Conservation (phyloP, 2,113 vertebrate species). For the Onychostoma macrolepis region DNA sequence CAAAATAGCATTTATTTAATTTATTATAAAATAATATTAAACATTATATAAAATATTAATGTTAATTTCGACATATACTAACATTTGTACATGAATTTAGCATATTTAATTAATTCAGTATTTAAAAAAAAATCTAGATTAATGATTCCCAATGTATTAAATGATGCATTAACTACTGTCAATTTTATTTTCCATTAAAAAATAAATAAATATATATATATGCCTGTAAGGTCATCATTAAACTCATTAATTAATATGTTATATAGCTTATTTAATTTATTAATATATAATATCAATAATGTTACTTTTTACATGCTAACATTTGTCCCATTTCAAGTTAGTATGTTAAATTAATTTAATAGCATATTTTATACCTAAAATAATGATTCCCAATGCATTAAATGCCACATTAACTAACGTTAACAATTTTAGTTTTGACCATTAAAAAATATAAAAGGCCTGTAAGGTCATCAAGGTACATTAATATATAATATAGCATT, state of each 20-base stretch:
- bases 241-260: no score
- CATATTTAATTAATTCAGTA: not conserved
- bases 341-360: no score
- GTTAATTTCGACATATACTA: not conserved
- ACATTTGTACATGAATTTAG: not conserved
- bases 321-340: not conserved
- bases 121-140: no score
- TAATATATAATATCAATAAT: no score
- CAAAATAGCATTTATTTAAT: no score
- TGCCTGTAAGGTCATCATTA: not conserved
- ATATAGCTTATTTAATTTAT: no score
- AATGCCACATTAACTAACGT: not conserved
- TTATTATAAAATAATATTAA: no score
- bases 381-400: not conserved
- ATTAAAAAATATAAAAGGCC: not conserved
- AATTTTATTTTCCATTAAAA: no score
- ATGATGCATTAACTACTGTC: no score
- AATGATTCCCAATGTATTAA: no score
- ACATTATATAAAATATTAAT: not conserved
- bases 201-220: not conserved
- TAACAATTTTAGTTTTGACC: not conserved
- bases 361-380: not conserved
- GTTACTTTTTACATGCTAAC: not conserved
- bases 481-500: no score
- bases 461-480: no score